Conservation (phyloP, 2,888 invertebrate genomes). For the Agrilus biguttatus region DNA sequence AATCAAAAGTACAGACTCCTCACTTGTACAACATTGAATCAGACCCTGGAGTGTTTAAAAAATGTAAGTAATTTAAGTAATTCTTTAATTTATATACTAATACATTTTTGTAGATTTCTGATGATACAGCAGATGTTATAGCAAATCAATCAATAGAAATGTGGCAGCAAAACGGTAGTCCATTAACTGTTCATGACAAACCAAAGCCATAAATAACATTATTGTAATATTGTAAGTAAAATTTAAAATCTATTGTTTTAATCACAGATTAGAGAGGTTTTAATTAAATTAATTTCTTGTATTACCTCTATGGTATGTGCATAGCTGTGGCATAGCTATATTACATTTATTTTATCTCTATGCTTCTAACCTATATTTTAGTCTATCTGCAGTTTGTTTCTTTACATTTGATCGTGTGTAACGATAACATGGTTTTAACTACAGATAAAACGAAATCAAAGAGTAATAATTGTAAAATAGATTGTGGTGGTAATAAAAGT, state of each 20-base stretch:
- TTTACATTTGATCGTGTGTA: too few species aligned
- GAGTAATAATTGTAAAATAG: too few species aligned
- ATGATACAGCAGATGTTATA: conserved; percentile 68
- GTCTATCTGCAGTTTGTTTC: too few species aligned
- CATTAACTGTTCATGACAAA: conserved; percentile 29
- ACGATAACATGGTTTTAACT: too few species aligned
- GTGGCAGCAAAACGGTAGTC: conserved; percentile 69
- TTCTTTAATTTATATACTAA: conserved; percentile 13
- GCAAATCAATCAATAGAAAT: conserved; percentile 75
- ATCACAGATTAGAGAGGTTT: too few species aligned
- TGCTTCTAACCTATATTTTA: too few species aligned
- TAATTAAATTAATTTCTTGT: conserved; percentile 1
- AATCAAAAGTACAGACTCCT: conserved; percentile 53
- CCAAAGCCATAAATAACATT: conserved; percentile 18
- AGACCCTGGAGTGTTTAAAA: conserved; percentile 49
- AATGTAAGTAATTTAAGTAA: conserved; percentile 36
- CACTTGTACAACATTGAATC: conserved; percentile 42
- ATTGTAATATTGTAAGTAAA: not conserved
- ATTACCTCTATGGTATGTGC: too few species aligned
- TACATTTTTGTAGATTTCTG: conserved; percentile 43
- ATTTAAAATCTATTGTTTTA: not conserved
- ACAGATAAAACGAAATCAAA: too few species aligned
- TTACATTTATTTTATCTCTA: too few species aligned
- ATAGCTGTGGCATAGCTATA: too few species aligned
- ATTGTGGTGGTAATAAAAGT: too few species aligned